Conservation (phyloP, 2,888 invertebrate genomes). For the Cataglyphis livida region DNA sequence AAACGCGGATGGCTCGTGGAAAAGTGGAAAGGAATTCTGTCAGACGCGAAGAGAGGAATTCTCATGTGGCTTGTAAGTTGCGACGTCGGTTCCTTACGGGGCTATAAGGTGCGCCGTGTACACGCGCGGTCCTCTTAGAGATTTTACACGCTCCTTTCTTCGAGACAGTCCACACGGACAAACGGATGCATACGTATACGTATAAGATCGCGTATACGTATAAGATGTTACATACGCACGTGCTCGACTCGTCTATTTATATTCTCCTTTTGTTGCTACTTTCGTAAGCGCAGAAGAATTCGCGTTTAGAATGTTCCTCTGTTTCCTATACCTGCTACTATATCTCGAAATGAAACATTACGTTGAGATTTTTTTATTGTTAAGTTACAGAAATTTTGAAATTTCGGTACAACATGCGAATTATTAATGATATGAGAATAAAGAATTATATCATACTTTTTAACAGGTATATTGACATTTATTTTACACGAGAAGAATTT, state of each 20-base stretch:
- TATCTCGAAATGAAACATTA: background rate
- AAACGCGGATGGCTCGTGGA: background rate
- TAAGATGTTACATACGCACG: slow-evolving; percentile 9
- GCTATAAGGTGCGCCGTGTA: slow-evolving; percentile 36
- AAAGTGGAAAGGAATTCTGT: slow-evolving; percentile 33
- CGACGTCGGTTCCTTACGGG: slow-evolving; percentile 50
- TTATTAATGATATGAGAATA: background rate
- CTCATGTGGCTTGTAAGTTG: slow-evolving; percentile 66
- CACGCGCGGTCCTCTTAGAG: slow-evolving; percentile 31
- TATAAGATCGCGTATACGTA: slow-evolving; percentile 13
- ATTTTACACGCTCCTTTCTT: slow-evolving; percentile 30
- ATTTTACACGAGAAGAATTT: background rate
- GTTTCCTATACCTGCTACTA: background rate
- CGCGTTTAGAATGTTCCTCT: slow-evolving; percentile 9
- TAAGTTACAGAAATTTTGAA: background rate
- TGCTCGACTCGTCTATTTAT: slow-evolving; percentile 4
- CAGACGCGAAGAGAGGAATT: slow-evolving; percentile 55
- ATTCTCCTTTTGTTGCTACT: slow-evolving; percentile 20
- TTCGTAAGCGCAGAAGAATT: background rate
- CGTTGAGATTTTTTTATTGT: background rate
- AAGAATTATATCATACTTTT: background rate
- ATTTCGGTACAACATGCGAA: no score
- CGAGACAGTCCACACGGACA: background rate
- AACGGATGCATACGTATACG: background rate
- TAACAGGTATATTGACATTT: background rate